Evolutionary conservation across 2,797 vertebrate species (phyloP).

Genomic region (Microctenopoma steveboyesi): DNA sequence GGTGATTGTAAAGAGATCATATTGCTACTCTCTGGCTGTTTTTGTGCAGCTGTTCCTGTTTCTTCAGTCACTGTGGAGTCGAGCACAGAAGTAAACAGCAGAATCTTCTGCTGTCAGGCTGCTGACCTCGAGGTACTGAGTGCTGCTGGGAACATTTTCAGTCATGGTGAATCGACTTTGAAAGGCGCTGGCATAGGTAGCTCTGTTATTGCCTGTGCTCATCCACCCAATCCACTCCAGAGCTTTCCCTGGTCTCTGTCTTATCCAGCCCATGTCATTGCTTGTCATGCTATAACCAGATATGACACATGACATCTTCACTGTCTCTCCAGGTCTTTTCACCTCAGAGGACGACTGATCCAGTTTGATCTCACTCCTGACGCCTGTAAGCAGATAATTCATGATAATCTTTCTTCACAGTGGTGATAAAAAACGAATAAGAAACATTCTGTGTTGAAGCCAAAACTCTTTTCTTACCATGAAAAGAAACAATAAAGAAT

Average conservation of each 20-base stretch:
- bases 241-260: constrained; percentile 2
- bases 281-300: background rate
- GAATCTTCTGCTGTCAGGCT: constrained; percentile 11
- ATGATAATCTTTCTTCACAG: too few relatives aligned
- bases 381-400: constrained; percentile 7
- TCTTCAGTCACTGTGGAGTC: constrained; percentile 17
- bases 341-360: too few relatives aligned
- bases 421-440: too few relatives aligned
- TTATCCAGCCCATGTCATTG: background rate
- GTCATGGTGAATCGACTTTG: too few relatives aligned
- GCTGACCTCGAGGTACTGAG: constrained; percentile 18
- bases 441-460: too few relatives aligned
- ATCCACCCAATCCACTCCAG: constrained; percentile 16
- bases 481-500: too few relatives aligned
- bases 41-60: constrained; percentile 14
- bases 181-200: background rate
- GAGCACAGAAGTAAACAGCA: constrained; percentile 27
- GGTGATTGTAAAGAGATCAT: too few relatives aligned
- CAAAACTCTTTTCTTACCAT: too few relatives aligned
- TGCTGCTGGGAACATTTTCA: constrained; percentile 21
- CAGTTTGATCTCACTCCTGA: constrained; percentile 23
- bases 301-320: too few relatives aligned
- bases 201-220: background rate
- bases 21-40: background rate
- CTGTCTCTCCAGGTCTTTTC: too few relatives aligned